phyloP scores from a whole-genome alignment of 92 coral and sea anemone genomes.

The Epizoanthus rinbou region DNA sequence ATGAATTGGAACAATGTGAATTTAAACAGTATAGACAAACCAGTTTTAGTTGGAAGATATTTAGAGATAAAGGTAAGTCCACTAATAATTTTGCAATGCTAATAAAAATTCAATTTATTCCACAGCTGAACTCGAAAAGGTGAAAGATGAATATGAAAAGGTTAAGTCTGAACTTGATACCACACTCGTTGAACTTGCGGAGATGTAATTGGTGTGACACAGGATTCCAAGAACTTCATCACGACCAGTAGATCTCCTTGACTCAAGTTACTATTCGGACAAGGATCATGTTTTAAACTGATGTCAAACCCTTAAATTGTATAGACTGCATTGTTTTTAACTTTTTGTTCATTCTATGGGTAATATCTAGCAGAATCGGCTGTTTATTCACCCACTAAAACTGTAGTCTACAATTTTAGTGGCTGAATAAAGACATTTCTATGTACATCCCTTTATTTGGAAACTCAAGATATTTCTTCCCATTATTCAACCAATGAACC shows the following conservation, averaged over 20 bases:
- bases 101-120: not conserved
- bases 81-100: not conserved
- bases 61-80: no score
- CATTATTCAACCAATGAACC: no score
- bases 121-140: conserved; percentile 81
- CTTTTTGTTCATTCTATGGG: not conserved
- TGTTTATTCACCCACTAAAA: not conserved
- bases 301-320: not conserved
- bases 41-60: no score
- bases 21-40: no score
- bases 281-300: conserved; percentile 24
- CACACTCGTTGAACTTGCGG: conserved; percentile 88
- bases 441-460: not conserved
- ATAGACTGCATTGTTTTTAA: conserved; percentile 15
- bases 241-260: not conserved
- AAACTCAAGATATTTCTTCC: no score
- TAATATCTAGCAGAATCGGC: not conserved
- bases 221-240: not conserved
- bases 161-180: conserved; percentile 86
- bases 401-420: not conserved
- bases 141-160: conserved; percentile 78
- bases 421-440: conserved; percentile 4
- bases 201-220: conserved; percentile 67
- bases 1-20: no score
- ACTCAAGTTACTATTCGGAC: not conserved